These are phyloP conservation scores for Nemotelus pantherinus DNA, from an alignment of 2,888 invertebrate species.

Conservation along the genomic window DNA sequence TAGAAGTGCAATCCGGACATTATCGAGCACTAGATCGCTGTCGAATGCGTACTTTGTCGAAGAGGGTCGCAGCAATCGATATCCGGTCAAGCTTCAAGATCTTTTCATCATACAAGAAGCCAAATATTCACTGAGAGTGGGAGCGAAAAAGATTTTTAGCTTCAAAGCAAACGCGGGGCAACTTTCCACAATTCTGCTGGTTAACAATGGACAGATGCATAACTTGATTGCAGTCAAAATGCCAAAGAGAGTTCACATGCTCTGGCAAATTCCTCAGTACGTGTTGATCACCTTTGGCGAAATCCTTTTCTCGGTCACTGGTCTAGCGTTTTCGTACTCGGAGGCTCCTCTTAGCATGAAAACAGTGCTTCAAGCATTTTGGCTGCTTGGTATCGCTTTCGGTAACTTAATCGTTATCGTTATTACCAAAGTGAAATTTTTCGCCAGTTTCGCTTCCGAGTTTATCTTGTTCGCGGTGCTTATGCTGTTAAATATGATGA, in stretches of 20 bases:
- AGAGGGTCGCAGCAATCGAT: too few relatives aligned
- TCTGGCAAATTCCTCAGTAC: constrained; percentile 76
- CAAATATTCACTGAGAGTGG: too few relatives aligned
- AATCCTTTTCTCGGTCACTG: constrained; percentile 76
- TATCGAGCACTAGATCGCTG: too few relatives aligned
- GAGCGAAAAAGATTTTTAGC: too few relatives aligned
- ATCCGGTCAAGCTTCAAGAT: too few relatives aligned
- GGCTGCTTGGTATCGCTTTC: constrained; percentile 92
- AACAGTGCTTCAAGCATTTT: constrained; percentile 89
- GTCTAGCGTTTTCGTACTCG: constrained; percentile 76
- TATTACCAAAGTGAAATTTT: constrained; percentile 80
- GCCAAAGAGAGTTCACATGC: constrained; percentile 68
- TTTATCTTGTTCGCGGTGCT: constrained; percentile 89
- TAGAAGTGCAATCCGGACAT: too few relatives aligned
- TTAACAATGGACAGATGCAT: constrained; percentile 17
- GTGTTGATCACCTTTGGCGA: constrained; percentile 72
- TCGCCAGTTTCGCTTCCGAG: constrained; percentile 82
- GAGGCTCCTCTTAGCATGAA: constrained; percentile 86
- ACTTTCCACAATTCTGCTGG: constrained; percentile 56
- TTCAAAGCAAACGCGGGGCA: constrained; percentile 65
- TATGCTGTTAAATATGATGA: constrained; percentile 83
- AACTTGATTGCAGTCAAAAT: constrained; percentile 55
- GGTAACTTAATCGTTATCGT: constrained; percentile 94
- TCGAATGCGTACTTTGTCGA: too few relatives aligned
- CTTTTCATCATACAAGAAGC: too few relatives aligned